Percentiles rank a stretch among this genome's conserved stretches.
These are phyloP conservation scores for Sanderia malayensis DNA, from an alignment of 30 jellyfish, hydroid and myxozoan genomes.

Conservation along the genomic window DNA sequence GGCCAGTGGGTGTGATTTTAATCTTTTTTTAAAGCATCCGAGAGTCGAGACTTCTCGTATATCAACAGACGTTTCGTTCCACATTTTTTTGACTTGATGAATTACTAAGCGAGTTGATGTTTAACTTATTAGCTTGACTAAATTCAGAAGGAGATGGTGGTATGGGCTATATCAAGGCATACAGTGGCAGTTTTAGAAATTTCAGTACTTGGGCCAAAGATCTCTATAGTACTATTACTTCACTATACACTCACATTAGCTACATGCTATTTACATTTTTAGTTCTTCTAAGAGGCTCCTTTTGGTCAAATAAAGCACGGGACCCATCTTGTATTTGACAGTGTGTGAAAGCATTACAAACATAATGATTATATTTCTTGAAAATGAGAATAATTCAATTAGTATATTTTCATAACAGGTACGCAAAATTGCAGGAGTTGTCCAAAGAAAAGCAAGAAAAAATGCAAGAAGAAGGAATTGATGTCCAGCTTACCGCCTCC, in stretches of 20 bases:
- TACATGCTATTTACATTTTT: not conserved
- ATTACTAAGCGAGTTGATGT: too few relatives aligned
- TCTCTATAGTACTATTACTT: too few relatives aligned
- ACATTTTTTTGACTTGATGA: too few relatives aligned
- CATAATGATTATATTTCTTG: not conserved
- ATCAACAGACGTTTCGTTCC: not conserved
- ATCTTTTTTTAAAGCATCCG: not conserved
- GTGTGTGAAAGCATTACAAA: not conserved
- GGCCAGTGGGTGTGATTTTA: not conserved
- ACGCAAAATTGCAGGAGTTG: slow-evolving; percentile 32
- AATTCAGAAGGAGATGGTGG: too few relatives aligned
- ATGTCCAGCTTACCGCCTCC: slow-evolving; percentile 27
- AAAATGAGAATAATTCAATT: not conserved
- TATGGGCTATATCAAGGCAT: too few relatives aligned
- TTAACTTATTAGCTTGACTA: too few relatives aligned
- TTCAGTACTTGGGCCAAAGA: too few relatives aligned
- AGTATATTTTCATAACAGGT: slow-evolving; percentile 8
- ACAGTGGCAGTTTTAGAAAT: too few relatives aligned
- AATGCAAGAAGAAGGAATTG: slow-evolving; percentile 39
- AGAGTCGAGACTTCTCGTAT: not conserved
- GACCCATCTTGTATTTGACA: not conserved
- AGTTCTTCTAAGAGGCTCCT: not conserved
- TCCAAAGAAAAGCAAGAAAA: slow-evolving; percentile 37
- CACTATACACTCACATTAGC: not conserved
- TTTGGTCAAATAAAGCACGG: not conserved